Base-by-base conservation (phyloP, 2,888 invertebrate genomes). In the Cylloceria caligata region DNA sequence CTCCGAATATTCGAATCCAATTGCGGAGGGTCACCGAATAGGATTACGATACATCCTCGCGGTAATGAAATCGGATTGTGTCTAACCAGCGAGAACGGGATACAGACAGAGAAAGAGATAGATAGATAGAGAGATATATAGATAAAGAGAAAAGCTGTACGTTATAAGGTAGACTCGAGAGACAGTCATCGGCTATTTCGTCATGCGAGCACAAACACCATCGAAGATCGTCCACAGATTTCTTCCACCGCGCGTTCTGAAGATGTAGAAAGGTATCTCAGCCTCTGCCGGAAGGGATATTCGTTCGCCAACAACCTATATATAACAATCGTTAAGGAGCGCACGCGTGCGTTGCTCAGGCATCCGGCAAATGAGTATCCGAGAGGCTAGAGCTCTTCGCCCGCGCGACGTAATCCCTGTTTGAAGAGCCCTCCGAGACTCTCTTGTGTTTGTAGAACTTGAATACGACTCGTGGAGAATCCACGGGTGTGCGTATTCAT, bases 21-120 rank as follows among this genome's bases (percentile, higher is more conserved):
- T 84, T 79, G 77, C 67, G 64, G 5, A 6, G 60, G 57, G 65
- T 30, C 52, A 49, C 81, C 60, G 86, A 87, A 88, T 87, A 86
- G 88, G 88, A 88, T 88, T 88, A 87, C 74, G 85, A 86, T 87
- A 86, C 85, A 74, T 69, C n/a, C n/a, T n/a, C n/a, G 57, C 78
- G 83, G 85, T 88, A 87, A 87, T 84, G 82, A 85, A 86, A 88
- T 88, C 85, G 68, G 84, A 86, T 87, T 80, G 84, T 80, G 73
- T 82, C 83, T 85, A 30, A 57, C 78, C 49, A 52, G 52, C 39
- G 4, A 3, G 9, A 13, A 24, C 19, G 30, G 27, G 19, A 21
- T 24, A 19, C 34, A 4, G 6, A 7, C 16, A 19, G n/a, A 55
- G 13, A 55, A 55, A 55, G 3, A 27, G 21, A 7, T 24, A 24